Conservation (phyloP, 2,888 invertebrate genomes). For the Cosmorhoe ocellata region DNA sequence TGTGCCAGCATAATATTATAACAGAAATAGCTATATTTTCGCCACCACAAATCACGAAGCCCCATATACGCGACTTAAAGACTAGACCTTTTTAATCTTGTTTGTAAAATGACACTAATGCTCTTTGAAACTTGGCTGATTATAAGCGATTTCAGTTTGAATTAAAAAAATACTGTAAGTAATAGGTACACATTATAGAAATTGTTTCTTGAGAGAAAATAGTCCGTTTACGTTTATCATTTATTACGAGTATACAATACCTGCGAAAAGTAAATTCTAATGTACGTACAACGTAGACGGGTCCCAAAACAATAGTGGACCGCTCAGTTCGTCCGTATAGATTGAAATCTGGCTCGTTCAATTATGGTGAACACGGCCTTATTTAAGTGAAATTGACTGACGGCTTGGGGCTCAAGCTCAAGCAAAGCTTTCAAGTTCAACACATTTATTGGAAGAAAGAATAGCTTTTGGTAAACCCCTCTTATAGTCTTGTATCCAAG, state of each 20-base stretch:
- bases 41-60: slow-evolving; percentile 29
- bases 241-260: too few relatives aligned
- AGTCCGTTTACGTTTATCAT: too few relatives aligned
- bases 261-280: slow-evolving; percentile 1
- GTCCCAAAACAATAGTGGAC: slow-evolving; percentile 20
- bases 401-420: slow-evolving; percentile 13
- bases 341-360: slow-evolving; percentile 50
- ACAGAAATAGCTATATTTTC: too few relatives aligned
- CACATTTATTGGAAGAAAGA: slow-evolving; percentile 16
- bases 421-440: slow-evolving; percentile 16
- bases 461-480: slow-evolving; percentile 7
- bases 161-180: too few relatives aligned
- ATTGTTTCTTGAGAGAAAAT: too few relatives aligned
- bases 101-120: slow-evolving; percentile 44
- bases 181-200: too few relatives aligned
- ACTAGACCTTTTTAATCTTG: slow-evolving; percentile 46
- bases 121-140: slow-evolving; percentile 43
- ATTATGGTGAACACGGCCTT: slow-evolving; percentile 49
- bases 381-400: slow-evolving; percentile 38
- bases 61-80: slow-evolving; percentile 40
- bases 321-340: slow-evolving; percentile 26
- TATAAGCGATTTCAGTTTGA: slow-evolving; percentile 36
- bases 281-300: slow-evolving; percentile 3
- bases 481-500: not conserved
- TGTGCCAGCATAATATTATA: too few relatives aligned